Conservation (phyloP, 2,797 vertebrate genomes). For the Orestias chungarensis region DNA sequence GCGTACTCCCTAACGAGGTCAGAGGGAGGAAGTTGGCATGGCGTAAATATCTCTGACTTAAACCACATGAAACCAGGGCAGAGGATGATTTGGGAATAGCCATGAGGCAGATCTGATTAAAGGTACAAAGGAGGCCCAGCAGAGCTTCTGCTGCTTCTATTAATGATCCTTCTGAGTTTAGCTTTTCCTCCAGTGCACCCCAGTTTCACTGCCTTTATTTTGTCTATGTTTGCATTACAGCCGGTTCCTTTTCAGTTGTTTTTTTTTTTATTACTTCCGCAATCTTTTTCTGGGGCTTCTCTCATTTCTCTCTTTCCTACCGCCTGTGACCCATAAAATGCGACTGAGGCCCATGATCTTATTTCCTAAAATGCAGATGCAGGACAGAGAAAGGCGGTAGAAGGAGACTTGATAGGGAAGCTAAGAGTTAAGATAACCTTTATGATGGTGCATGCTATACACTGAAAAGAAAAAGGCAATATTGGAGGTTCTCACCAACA, state of each 20-base stretch:
- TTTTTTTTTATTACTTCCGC: not conserved
- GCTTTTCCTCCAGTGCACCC: not conserved
- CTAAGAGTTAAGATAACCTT: not conserved
- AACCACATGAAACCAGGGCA: conserved; percentile 38
- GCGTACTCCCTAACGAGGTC: conserved; percentile 69
- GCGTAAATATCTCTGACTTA: conserved; percentile 26
- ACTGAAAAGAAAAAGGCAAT: not conserved
- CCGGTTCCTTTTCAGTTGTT: not conserved
- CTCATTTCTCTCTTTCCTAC: not conserved
- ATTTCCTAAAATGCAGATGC: not conserved
- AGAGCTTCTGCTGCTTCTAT: conserved; percentile 1
- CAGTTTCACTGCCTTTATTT: not conserved
- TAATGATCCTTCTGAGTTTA: not conserved
- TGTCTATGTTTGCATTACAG: not conserved
- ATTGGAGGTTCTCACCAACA: not conserved
- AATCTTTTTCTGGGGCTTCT: not conserved
- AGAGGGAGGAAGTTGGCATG: conserved; percentile 34
- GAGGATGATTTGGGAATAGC: conserved; percentile 34
- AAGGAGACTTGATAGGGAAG: not conserved
- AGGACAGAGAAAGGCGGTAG: not conserved
- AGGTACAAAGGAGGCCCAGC: conserved; percentile 9
- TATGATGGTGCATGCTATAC: not conserved
- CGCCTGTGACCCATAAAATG: not conserved
- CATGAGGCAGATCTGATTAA: conserved; percentile 32
- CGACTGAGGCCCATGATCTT: not conserved